Evolutionary conservation across 2,888 invertebrate genomes (phyloP).

Genomic region (Erannis defoliaria): DNA sequence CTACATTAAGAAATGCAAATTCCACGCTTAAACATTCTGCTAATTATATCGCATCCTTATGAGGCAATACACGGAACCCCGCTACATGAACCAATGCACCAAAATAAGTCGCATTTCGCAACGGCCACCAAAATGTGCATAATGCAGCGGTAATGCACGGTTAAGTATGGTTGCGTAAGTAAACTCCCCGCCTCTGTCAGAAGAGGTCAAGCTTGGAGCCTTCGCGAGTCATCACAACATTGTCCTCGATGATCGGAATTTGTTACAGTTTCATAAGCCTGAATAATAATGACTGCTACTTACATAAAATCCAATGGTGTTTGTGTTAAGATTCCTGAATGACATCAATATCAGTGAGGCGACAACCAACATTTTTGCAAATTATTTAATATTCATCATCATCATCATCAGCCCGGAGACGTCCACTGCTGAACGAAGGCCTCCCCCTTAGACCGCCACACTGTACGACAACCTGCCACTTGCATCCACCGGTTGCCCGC

Average conservation of each 20-base stretch:
- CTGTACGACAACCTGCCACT: too few species aligned
- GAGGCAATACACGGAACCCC: constrained; percentile 35
- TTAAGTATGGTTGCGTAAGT: too few species aligned
- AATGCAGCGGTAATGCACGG: constrained; percentile 42
- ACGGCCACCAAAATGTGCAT: constrained; percentile 36
- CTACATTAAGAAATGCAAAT: background rate
- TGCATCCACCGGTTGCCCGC: too few species aligned
- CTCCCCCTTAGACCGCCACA: too few species aligned
- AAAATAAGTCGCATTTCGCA: constrained; percentile 44
- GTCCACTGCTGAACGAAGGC: too few species aligned
- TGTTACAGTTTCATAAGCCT: background rate
- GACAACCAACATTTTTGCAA: too few species aligned
- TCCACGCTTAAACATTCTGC: background rate
- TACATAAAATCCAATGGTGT: too few species aligned
- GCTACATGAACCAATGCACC: constrained; percentile 13
- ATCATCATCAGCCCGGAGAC: too few species aligned
- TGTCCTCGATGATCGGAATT: background rate
- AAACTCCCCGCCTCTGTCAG: constrained; percentile 33
- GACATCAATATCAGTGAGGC: too few species aligned
- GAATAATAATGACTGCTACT: too few species aligned
- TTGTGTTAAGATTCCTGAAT: too few species aligned
- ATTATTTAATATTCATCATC: too few species aligned
- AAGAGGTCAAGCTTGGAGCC: constrained; percentile 24
- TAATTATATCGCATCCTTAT: constrained; percentile 29
- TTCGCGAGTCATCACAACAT: background rate